Conservation (phyloP, 2,113 vertebrate species). For the Callionymus lyra region DNA sequence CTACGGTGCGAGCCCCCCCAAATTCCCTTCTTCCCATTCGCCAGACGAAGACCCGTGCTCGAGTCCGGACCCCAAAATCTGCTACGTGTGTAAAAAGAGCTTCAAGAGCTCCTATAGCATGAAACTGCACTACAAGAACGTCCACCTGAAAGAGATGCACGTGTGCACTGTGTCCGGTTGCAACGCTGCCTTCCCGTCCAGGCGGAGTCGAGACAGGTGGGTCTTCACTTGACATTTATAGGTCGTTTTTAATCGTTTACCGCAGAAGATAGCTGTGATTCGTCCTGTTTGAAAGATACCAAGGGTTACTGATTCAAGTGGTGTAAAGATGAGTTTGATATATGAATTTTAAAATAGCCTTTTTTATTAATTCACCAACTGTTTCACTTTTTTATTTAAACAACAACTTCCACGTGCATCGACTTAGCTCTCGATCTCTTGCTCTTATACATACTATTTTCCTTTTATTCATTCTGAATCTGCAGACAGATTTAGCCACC, state of each 20-base stretch:
- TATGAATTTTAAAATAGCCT: too few relatives aligned
- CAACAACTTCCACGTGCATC: too few relatives aligned
- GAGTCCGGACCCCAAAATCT: conserved; percentile 97
- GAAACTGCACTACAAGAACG: conserved; percentile 98
- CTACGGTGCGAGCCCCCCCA: conserved; percentile 89
- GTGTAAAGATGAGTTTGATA: too few relatives aligned
- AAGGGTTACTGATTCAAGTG: too few relatives aligned
- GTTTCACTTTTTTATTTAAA: too few relatives aligned
- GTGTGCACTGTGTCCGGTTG: conserved; percentile 97
- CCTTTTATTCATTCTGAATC: too few relatives aligned
- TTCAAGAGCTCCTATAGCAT: conserved; percentile 99
- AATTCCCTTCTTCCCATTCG: conserved; percentile 84
- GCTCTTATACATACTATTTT: too few relatives aligned
- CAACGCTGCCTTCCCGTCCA: conserved; percentile 96
- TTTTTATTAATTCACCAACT: too few relatives aligned
- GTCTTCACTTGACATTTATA: conserved; percentile 39
- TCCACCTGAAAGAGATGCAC: conserved; percentile 99
- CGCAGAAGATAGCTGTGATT: too few relatives aligned
- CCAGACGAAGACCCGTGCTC: conserved; percentile 92
- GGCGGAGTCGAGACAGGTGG: conserved; percentile 99
- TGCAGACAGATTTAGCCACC: too few relatives aligned
- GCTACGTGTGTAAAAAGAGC: conserved; percentile 99
- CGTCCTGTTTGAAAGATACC: too few relatives aligned
- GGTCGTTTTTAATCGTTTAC: conserved; percentile 31
- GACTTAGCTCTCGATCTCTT: too few relatives aligned